Evolutionary conservation across 2,113 vertebrate species (phyloP).

Genomic region (Erythrolamprus reginae): DNA sequence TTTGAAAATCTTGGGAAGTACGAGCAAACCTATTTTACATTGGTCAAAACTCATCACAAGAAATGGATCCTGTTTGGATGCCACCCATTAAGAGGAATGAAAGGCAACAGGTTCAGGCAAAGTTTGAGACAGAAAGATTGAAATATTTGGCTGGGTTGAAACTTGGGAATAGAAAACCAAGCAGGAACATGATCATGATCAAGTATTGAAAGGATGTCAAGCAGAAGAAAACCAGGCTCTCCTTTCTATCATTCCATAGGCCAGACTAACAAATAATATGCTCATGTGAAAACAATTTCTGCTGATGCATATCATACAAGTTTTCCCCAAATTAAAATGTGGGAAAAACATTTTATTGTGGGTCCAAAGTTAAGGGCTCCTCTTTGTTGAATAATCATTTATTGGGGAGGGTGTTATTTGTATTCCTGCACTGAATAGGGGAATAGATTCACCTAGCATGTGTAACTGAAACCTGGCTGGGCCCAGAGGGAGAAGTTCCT

Average conservation of each 20-base stretch:
- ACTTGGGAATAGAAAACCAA: neutral
- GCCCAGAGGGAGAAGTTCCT: too few relatives aligned
- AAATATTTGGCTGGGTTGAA: neutral
- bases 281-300: neutral
- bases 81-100: neutral
- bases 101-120: neutral
- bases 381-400: neutral
- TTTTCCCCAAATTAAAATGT: neutral
- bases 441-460: neutral
- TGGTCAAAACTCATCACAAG: neutral
- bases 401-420: neutral
- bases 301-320: neutral
- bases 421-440: neutral
- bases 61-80: neutral
- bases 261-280: neutral
- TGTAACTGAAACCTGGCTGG: too few relatives aligned
- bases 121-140: neutral
- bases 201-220: neutral
- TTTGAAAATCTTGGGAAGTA: neutral
- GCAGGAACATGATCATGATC: neutral
- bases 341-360: neutral
- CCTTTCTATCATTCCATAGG: neutral
- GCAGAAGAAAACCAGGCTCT: neutral
- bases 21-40: neutral
- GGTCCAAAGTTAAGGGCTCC: neutral